phyloP scores from a whole-genome alignment of 2,113 vertebrate genomes.

The Erythrolamprus reginae region DNA sequence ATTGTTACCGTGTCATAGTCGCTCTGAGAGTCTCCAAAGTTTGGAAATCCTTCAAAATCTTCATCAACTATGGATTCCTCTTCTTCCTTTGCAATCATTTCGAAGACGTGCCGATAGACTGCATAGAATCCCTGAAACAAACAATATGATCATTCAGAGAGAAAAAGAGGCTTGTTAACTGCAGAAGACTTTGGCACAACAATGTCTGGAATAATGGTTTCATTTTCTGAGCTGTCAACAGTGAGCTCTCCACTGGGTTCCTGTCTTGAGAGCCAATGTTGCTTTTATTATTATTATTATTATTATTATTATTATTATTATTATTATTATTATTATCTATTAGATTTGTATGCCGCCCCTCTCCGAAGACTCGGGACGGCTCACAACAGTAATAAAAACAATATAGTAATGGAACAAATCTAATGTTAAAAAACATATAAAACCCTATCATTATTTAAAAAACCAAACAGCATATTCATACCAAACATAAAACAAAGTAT shows the following conservation, averaged over 20 bases:
- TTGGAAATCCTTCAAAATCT: slow-evolving; percentile 78
- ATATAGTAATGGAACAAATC: too few species aligned
- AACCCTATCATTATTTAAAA: too few species aligned
- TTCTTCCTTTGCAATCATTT: slow-evolving; percentile 87
- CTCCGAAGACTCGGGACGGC: too few species aligned
- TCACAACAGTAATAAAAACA: too few species aligned
- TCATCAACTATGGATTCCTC: slow-evolving; percentile 77
- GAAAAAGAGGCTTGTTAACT: not conserved
- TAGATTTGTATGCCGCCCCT: too few species aligned
- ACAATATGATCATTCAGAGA: not conserved
- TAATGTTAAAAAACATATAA: too few species aligned
- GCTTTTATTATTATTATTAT: too few species aligned
- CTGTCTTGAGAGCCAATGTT: not conserved
- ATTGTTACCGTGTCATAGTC: slow-evolving; percentile 87
- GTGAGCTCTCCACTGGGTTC: not conserved
- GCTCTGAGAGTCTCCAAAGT: slow-evolving; percentile 87
- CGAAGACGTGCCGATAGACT: slow-evolving; percentile 87
- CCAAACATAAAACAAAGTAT: too few species aligned
- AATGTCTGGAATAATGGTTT: not conserved
- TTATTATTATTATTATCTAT: too few species aligned
- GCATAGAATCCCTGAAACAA: slow-evolving; percentile 84
- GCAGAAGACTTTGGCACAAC: not conserved
- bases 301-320: too few species aligned
- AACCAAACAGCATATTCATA: too few species aligned
- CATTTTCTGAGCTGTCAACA: not conserved